Evolutionary conservation across 2,888 invertebrate genomes (phyloP), one percentile per base, ranked within the genome.

Genomic region (Dasysyrphus albostriatus): DNA sequence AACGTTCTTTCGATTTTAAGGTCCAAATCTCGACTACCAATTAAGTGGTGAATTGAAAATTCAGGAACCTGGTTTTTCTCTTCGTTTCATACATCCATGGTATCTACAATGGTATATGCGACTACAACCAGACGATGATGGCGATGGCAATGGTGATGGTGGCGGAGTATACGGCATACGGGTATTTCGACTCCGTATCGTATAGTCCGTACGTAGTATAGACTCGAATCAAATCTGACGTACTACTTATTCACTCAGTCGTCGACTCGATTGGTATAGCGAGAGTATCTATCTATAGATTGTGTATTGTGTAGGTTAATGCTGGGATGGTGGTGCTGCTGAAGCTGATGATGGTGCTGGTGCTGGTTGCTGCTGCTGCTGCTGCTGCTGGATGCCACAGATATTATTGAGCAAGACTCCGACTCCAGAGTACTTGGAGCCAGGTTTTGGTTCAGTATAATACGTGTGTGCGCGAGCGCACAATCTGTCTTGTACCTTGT

Each of bases 11-110:
- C 87, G 87, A 75, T 87, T 87, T 82, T 83, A 87, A 87, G 87
- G 82, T 87, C 87, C 87, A 87, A 87, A 87, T 87, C 87, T 87
- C 87, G 87, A 87, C 87, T 87, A 87, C 83, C 87, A 87, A 87
- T 87, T 83, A 87, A 83, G 87, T 83, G 87, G 87, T 87, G 87
- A 87, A 87, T 83, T 87, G 78, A 83, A 83, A 87, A 87, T 79
- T 87, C 87, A 87, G 87, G 83, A 87, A 87, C 83, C 83, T 87
- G 87, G 87, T 83, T 87, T 87, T 87, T 87, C 87, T 83, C 82
- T 87, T 83, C 78, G 47, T 79, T 78, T 73, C 76, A 73, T 51
- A 67, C 34, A 37, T 80, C 47, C 59, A 59, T 56, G 51, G 54
- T 54, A 51, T 24, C 24, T 24, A 3, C 32, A 32, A 65, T 72